phyloP scores from a whole-genome alignment of 2,888 invertebrate genomes.

The Belgica antarctica region DNA sequence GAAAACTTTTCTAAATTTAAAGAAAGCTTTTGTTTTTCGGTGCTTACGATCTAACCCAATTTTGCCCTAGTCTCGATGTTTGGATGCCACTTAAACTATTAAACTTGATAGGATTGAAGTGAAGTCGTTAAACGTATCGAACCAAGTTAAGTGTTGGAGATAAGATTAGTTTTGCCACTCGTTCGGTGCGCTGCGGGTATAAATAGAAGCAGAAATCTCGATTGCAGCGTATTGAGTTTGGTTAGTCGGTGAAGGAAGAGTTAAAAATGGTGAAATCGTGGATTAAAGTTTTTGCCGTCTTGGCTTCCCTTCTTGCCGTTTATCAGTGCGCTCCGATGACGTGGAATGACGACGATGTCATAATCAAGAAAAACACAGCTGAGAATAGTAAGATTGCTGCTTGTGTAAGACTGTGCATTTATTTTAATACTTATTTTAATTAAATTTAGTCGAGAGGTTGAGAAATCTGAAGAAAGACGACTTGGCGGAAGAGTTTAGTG shows the following conservation, averaged over 20 bases:
- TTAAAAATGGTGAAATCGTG: background rate
- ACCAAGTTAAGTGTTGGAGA: background rate
- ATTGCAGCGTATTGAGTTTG: too few species aligned
- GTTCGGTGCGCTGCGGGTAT: too few species aligned
- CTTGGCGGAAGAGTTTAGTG: slow-evolving; percentile 43
- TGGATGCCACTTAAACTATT: too few species aligned
- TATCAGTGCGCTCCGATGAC: background rate
- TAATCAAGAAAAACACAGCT: background rate
- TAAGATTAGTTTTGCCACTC: background rate
- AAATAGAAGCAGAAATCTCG: too few species aligned
- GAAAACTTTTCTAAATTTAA: too few species aligned
- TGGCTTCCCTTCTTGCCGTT: background rate
- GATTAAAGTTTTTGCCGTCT: background rate
- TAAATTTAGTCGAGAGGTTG: slow-evolving; percentile 19
- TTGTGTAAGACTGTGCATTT: background rate
- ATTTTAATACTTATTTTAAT: background rate
- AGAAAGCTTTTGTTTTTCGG: too few species aligned
- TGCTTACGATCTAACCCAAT: too few species aligned
- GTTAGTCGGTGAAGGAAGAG: background rate
- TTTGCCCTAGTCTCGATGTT: too few species aligned
- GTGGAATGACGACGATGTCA: background rate
- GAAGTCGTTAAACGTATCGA: too few species aligned
- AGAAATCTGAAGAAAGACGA: slow-evolving; percentile 24
- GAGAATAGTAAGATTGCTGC: slow-evolving; percentile 8
- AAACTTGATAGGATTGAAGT: too few species aligned